Base-by-base conservation (phyloP, 2,113 vertebrate species). In the Ceyx cyanopectus region DNA sequence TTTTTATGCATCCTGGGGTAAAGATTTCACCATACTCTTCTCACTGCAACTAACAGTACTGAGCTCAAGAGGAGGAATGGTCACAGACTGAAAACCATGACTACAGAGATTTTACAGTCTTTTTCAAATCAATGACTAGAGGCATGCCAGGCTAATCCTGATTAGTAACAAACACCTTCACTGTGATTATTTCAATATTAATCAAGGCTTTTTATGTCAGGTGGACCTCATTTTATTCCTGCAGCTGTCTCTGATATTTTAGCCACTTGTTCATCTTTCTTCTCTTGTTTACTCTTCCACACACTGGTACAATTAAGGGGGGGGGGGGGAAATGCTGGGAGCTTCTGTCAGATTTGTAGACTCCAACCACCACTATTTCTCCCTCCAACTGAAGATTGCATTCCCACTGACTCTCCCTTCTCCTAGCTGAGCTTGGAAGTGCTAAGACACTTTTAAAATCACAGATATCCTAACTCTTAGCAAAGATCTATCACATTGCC, bases 141-240 rank as follows among this genome's bases (percentile, higher is more conserved):
- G 62, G 76, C n/a, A 10, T 6, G 23, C 40, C 41, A 81, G 40
- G 54, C 53, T 91, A 93, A 85, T 79, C 81, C 81, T 65, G 43
- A 87, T 93, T 43, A 79, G 85, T 72, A 85, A 86, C 56, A 66
- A 92, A 81, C 63, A 95, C 75, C 53, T 93, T 75, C 57, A 15
- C 69, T 63, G 43, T 46, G 74, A 84, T 89, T 68, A 57, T 57
- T 73, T 29, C 57, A 62, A 67, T 76, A 80, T 91, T 14, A 56
- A 69, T 10, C 40, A 43, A 67, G 34, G n/a, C 27, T 69, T 82
- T 68, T 81, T 75, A n/a, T 16, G 45, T 67, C 66, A 72, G 20
- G 15, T 16, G 18, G 7, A n/a, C 8, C 27, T 79, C 7, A 61
- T 67, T 70, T 72, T 26, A 67, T 75, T 75, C 19, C 67, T 34